A percentile compares a stretch with the other conserved stretches of the same genome.
Evolutionary conservation across 1,140 invertebrate genomes (phyloP).

Genomic region (Apocrypta bakeri): DNA sequence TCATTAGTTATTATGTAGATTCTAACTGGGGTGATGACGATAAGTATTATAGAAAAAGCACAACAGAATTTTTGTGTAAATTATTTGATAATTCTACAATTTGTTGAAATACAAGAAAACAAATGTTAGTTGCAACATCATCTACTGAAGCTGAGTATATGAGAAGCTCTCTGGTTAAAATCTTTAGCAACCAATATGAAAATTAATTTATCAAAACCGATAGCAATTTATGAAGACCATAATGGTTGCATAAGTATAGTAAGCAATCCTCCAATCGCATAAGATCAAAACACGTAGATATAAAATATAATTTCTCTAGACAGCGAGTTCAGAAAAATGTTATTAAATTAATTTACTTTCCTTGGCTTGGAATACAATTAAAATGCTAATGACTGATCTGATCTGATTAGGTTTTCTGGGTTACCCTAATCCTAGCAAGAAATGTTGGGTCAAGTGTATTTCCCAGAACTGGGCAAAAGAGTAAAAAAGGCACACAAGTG

Average conservation of each 20-base stretch:
- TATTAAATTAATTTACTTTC: too few species aligned
- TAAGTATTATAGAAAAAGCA: constrained; percentile 56
- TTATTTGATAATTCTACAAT: constrained; percentile 31
- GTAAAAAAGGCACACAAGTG: too few species aligned
- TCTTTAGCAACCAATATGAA: constrained; percentile 37
- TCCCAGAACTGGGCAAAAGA: too few species aligned
- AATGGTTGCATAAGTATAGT: constrained; percentile 42
- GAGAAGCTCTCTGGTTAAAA: constrained; percentile 59
- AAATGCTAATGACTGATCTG: too few species aligned
- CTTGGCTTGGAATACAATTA: too few species aligned
- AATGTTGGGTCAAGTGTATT: too few species aligned
- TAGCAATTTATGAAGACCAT: constrained; percentile 45
- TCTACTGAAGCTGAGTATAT: constrained; percentile 15
- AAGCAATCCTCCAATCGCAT: constrained; percentile 13
- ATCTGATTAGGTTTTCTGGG: too few species aligned
- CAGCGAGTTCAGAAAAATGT: too few species aligned
- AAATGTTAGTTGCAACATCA: constrained; percentile 16
- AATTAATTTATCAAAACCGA: constrained; percentile 5
- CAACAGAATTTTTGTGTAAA: constrained; percentile 59
- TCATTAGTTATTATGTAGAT: constrained; percentile 61
- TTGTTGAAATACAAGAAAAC: constrained; percentile 22
- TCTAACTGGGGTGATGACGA: constrained; percentile 59
- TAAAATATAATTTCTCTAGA: neutral
- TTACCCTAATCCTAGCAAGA: too few species aligned
- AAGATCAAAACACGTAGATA: neutral